phyloP scores from a whole-genome alignment of 53 echinoderm and acorn worm genomes.

The Antedon mediterranea region DNA sequence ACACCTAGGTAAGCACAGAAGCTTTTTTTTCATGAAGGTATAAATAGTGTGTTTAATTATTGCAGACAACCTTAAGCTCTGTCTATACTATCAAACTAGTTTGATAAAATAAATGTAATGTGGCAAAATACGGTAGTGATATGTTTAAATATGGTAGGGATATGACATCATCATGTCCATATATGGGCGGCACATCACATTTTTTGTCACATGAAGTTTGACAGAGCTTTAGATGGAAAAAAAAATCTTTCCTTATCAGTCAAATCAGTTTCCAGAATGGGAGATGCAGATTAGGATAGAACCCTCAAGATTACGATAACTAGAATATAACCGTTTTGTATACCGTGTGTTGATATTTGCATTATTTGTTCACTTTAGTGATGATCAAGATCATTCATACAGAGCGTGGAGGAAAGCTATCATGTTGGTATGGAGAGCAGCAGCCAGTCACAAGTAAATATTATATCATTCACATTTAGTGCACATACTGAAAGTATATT shows the following conservation, averaged over 20 bases:
- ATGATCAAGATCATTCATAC: conserved; percentile 70
- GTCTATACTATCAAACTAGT: too few species aligned
- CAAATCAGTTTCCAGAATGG: background rate
- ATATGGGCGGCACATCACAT: too few species aligned
- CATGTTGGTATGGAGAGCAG: conserved; percentile 92
- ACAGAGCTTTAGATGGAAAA: too few species aligned
- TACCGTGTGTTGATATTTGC: background rate
- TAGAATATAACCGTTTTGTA: background rate
- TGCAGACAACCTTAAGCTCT: too few species aligned
- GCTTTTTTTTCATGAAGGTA: too few species aligned
- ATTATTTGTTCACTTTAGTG: conserved; percentile 33
- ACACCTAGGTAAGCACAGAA: conserved; percentile 40
- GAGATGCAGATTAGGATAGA: background rate
- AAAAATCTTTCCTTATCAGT: too few species aligned
- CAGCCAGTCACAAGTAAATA: conserved; percentile 93
- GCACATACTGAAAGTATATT: background rate
- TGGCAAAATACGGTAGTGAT: too few species aligned
- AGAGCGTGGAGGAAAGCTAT: conserved; percentile 87
- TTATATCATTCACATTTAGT: background rate
- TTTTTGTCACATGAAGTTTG: too few species aligned
- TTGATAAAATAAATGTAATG: too few species aligned
- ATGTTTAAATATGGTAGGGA: too few species aligned
- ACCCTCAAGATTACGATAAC: background rate
- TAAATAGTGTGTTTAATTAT: too few species aligned
- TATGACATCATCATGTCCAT: too few species aligned